Conservation (phyloP, 2,113 vertebrate genomes). For the Mystacornis crossleyi region DNA sequence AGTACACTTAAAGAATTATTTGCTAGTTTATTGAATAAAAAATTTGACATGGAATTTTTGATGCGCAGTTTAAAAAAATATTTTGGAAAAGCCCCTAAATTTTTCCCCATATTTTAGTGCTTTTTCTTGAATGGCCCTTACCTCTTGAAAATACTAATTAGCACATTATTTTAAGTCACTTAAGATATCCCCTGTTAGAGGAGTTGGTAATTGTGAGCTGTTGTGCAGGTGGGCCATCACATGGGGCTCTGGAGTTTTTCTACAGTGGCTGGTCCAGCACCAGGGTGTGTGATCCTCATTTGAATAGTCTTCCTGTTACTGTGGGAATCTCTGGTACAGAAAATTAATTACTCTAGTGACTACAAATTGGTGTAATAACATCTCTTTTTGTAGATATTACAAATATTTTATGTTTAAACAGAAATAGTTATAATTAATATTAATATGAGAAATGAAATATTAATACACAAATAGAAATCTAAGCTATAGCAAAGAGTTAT, state of each 20-base stretch:
- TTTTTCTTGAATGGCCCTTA: neutral
- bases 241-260: neutral
- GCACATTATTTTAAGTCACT: neutral
- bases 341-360: neutral
- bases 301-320: neutral
- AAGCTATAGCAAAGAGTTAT: neutral
- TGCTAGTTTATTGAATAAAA: neutral
- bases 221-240: neutral
- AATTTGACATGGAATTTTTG: neutral
- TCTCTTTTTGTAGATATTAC: neutral
- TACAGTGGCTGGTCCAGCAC: neutral
- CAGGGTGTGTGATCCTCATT: neutral
- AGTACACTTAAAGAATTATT: neutral
- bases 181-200: neutral
- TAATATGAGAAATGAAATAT: constrained; percentile 34
- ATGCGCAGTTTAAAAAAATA: neutral
- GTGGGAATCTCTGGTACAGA: neutral
- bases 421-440: constrained; percentile 16
- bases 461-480: constrained; percentile 40
- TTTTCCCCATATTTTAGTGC: neutral
- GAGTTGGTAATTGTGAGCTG: neutral
- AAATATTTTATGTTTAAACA: constrained; percentile 31
- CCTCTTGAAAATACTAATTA: neutral
- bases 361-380: neutral
- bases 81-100: neutral